Evolutionary conservation across 1,140 invertebrate genomes (phyloP).

Genomic region (Rhizoglyphus robini): DNA sequence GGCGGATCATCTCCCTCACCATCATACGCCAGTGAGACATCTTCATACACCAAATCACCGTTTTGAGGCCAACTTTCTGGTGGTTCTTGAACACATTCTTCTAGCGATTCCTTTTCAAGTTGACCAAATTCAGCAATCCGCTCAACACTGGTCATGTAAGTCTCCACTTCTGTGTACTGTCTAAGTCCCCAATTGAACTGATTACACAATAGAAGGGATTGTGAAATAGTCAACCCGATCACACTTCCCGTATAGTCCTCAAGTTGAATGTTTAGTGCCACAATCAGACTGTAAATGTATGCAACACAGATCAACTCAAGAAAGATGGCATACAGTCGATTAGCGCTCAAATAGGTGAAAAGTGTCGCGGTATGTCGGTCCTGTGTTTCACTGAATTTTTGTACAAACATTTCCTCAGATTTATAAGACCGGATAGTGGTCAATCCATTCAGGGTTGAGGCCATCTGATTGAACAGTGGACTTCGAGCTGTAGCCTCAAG

Average conservation of each 20-base stretch:
- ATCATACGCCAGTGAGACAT: constrained; percentile 50
- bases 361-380: constrained; percentile 55
- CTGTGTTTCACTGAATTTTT: constrained; percentile 41
- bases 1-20: constrained; percentile 49
- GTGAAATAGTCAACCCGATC: constrained; percentile 51
- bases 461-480: no score
- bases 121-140: constrained; percentile 48
- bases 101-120: constrained; percentile 44
- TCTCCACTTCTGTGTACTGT: constrained; percentile 63
- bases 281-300: constrained; percentile 45
- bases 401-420: constrained; percentile 46
- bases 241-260: neutral
- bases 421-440: constrained; percentile 38
- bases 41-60: constrained; percentile 53
- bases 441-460: constrained; percentile 38
- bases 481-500: constrained; percentile 38
- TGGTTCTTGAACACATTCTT: constrained; percentile 32
- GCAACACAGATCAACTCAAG: constrained; percentile 56
- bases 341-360: constrained; percentile 57
- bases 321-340: constrained; percentile 66
- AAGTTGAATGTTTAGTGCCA: constrained; percentile 19
- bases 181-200: constrained; percentile 70
- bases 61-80: constrained; percentile 46
- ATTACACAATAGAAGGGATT: constrained; percentile 55
- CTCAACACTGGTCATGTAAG: constrained; percentile 59